Evolutionary conservation across 2,797 vertebrate species (phyloP).

Genomic region (Alosa sapidissima): DNA sequence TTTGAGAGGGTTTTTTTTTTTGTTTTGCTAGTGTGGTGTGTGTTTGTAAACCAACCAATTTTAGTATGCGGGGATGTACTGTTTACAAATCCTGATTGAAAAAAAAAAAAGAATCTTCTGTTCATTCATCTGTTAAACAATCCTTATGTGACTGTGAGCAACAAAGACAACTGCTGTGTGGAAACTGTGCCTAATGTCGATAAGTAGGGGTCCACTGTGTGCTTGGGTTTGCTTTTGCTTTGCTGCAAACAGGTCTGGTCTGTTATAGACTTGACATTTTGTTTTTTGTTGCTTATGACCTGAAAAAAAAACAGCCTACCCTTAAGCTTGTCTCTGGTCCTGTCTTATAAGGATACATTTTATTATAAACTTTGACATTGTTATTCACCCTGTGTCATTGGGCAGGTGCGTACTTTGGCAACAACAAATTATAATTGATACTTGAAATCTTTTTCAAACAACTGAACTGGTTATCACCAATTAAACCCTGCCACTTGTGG

Average conservation of each 20-base stretch:
- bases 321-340: conserved; percentile 49
- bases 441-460: conserved; percentile 78
- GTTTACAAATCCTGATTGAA: neutral
- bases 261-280: conserved; percentile 54
- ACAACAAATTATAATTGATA: conserved; percentile 74
- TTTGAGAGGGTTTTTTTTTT: conserved; percentile 40
- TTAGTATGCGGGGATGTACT: neutral
- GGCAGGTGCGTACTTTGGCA: conserved; percentile 80
- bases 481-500: conserved; percentile 66
- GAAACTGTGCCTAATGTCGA: neutral
- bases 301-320: conserved; percentile 26
- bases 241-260: conserved; percentile 19
- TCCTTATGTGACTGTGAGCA: neutral
- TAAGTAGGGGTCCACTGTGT: neutral
- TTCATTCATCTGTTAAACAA: neutral
- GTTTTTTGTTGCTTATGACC: conserved; percentile 49
- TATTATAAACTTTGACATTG: conserved; percentile 67
- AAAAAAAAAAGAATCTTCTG: neutral
- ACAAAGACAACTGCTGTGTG: neutral
- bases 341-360: conserved; percentile 53
- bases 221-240: conserved; percentile 21
- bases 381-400: conserved; percentile 64
- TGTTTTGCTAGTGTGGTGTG: neutral
- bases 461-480: conserved; percentile 62
- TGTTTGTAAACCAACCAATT: neutral